Base-by-base conservation (phyloP, 2,888 invertebrate species). In the Quadriops clusia region DNA sequence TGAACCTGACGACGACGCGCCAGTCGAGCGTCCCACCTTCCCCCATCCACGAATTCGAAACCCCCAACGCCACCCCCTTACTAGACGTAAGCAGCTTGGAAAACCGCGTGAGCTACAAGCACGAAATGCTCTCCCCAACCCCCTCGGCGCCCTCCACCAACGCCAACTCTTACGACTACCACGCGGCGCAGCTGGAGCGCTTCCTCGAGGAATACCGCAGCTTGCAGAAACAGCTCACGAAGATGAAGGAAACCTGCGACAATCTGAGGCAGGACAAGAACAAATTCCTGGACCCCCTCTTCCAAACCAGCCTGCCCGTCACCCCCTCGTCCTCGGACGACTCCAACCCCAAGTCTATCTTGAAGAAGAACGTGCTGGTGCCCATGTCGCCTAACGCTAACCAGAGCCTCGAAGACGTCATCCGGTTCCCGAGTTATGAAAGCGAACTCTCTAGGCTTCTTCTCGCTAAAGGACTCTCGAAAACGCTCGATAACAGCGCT, bases 241-340 rank as follows among this genome's bases (percentile, higher is more conserved):
- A 76, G 53, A 82, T 84, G 81, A 83, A 81, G 49, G 77, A 80
- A 49, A 78, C 78, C 12, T 74, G 81, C 50, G 80, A 81, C 43
- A 77, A 72, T 40, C 65, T 80, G 46, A 60, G 67, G 17, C 65
- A 65, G 17, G 48, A 48, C 16, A 35, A 37, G 17, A 25, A 38
- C 8, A 42, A 61, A 37, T 51, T 60, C 36, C 52, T 59, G 30
- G 65, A 65, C 43, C 60, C 64, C 21, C 50, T 65, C 39, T 55
- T 62, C 50, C 64, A 60, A 39, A 61, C 51, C 39, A 56, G 56
- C 17, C 43, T 42, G 38, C 52, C 43, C 39, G 37, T 42, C 27
- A 53, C 37, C 31, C 43, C 40, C 14, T 37, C 39, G 10, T 40
- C 47, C 4, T 27, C 36, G 3, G 68, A 68, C 5, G 68, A 69